A percentile compares a stretch with the other conserved stretches of the same genome.
phyloP scores from a whole-genome alignment of 2,113 vertebrate genomes.

The Falcunculus frontatus region DNA sequence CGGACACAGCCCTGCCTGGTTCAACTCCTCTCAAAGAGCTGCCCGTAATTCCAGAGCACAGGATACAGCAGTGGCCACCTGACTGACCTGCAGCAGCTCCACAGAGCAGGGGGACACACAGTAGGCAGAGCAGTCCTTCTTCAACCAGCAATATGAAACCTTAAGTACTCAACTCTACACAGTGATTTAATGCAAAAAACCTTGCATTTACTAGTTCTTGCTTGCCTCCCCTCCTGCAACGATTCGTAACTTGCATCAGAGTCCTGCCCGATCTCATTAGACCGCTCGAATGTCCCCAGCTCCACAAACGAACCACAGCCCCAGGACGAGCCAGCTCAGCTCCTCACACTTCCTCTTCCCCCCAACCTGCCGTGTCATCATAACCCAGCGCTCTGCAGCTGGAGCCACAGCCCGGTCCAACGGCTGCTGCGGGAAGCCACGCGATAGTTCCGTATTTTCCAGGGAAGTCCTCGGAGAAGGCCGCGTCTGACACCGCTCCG shows the following conservation, averaged over 20 bases:
- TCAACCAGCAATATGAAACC: not conserved
- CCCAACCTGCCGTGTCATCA: conserved; percentile 43
- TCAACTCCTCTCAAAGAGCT: not conserved
- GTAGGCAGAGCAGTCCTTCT: not conserved
- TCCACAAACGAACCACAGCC: not conserved
- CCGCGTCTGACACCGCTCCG: fast-evolving
- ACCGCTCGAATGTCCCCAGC: not conserved
- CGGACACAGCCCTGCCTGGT: fast-evolving
- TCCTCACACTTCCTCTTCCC: conserved; percentile 16
- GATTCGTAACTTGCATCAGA: not conserved
- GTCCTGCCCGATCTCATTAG: fast-evolving
- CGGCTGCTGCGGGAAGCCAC: not conserved
- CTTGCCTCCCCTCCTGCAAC: not conserved
- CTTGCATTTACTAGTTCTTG: not conserved
- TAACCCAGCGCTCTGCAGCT: not conserved
- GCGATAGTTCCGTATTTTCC: not conserved
- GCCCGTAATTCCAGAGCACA: not conserved
- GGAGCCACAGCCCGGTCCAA: not conserved
- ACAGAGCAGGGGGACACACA: not conserved
- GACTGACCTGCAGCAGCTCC: not conserved
- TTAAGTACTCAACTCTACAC: not conserved
- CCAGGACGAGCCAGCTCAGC: not conserved
- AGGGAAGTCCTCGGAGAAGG: not conserved
- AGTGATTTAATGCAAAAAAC: fast-evolving
- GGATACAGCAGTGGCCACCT: not conserved